These are phyloP conservation scores for Euspilapteryx auroguttella DNA, from an alignment of 2,888 invertebrate genomes.

Conservation along the genomic window DNA sequence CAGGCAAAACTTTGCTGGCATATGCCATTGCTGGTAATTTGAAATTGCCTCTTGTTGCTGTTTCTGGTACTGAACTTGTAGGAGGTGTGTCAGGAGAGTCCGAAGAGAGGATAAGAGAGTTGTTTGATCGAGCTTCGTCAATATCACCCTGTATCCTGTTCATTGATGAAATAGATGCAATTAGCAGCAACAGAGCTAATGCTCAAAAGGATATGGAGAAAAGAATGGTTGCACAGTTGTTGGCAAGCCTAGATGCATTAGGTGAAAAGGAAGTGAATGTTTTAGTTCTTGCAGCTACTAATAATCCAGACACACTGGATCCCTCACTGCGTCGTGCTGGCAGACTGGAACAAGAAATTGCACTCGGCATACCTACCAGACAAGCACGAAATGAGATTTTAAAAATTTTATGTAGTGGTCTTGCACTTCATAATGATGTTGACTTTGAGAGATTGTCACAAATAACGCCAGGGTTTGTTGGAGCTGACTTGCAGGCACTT, in stretches of 20 bases:
- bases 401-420: conserved; percentile 66
- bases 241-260: conserved; percentile 85
- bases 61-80: conserved; percentile 90
- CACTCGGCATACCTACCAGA: conserved; percentile 90
- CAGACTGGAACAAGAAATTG: conserved; percentile 92
- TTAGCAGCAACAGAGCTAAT: conserved; percentile 86
- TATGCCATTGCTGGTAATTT: conserved; percentile 86
- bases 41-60: conserved; percentile 79
- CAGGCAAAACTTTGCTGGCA: conserved; percentile 85
- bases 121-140: conserved; percentile 83
- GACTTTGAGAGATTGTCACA: conserved; percentile 75
- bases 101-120: conserved; percentile 87
- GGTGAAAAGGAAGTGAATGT: conserved; percentile 62
- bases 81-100: conserved; percentile 96
- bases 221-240: conserved; percentile 89
- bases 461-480: conserved; percentile 94
- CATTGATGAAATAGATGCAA: conserved; percentile 97
- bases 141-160: conserved; percentile 84
- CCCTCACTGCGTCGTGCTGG: conserved; percentile 90
- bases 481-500: conserved; percentile 87
- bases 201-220: conserved; percentile 96
- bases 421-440: conserved; percentile 71
- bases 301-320: conserved; percentile 89
- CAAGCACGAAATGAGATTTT: conserved; percentile 81
- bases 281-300: conserved; percentile 94